Base-by-base conservation (phyloP, 2,113 vertebrate genomes). In the Datnioides undecimradiatus region DNA sequence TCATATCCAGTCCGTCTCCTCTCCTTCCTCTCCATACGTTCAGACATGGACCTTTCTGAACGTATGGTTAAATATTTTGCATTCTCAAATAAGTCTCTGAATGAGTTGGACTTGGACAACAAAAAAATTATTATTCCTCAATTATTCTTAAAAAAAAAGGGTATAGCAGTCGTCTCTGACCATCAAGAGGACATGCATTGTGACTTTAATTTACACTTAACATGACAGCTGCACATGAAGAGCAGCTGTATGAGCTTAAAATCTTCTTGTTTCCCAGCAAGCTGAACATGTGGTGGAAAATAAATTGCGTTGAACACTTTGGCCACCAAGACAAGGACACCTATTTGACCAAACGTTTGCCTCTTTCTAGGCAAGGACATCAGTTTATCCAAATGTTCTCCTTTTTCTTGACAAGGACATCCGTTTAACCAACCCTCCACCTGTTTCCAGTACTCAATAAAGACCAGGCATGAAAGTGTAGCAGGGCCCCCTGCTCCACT, bases 401-500 rank as follows among this genome's bases (percentile, higher is more conserved):
- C 40, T 48, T 67, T 76, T 77, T 57, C 69, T 63, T 63, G 43
- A 60, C 38, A 75, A 75, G 59, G 9, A 52, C 66, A 75, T 78
- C 73, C 31, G n/a, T 43, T 82, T 81, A 54, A 73, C 43, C 64
- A 74, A 86, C 83, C 72, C 36, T 74, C 62, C 63, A 72, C 69
- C 57, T 68, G 57, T 87, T 88, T 79, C 58, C 78, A 69, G 12
- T 72, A 80, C 41, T 80, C 70, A 76, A 87, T 69, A 84, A 80
- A 85, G 72, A 73, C 43, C 27, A 27, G 57, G 51, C 54, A 76
- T 81, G 41, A 75, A 77, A 79, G 76, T 79, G 34, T 21, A 67
- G 48, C 62, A 70, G 68, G 81, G 62, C 52, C 36, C 21, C 57
- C 27, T 64, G 63, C 78, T 85, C 73, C 38, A 62, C 52, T 76